phyloP scores from a whole-genome alignment of 2,113 vertebrate species.

The Crypturellus undulatus region DNA sequence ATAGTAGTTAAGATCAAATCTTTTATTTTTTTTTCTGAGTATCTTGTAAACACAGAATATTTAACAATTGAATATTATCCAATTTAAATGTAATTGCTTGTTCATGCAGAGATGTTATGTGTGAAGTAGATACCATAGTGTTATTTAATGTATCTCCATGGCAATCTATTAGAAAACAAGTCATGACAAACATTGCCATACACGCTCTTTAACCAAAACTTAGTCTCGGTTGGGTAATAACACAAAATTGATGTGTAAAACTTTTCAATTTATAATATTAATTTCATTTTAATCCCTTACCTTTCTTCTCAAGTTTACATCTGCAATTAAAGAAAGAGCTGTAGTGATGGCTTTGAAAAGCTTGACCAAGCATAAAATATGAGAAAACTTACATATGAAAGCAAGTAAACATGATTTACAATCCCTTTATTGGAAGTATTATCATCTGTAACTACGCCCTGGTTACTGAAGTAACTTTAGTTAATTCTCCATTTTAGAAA shows the following conservation, averaged over 20 bases:
- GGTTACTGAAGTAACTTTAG: neutral
- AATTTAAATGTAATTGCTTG: neutral
- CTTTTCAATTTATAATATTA: neutral
- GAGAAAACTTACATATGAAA: neutral
- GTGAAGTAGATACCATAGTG: neutral
- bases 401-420: neutral
- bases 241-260: neutral
- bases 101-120: neutral
- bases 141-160: neutral
- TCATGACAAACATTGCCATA: neutral
- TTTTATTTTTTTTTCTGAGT: neutral
- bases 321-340: neutral
- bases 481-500: neutral
- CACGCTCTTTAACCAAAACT: neutral
- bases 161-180: conserved; percentile 22
- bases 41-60: conserved; percentile 22
- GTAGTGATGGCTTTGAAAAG: neutral
- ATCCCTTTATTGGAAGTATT: neutral
- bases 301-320: neutral
- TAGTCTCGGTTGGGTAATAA: neutral
- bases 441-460: neutral
- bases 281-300: neutral
- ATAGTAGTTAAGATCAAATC: neutral
- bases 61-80: conserved; percentile 53
- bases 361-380: neutral